Percentiles rank a stretch among this genome's conserved stretches.
Evolutionary conservation across 2,888 invertebrate genomes (phyloP).

Genomic region (Thymelicus sylvestris): DNA sequence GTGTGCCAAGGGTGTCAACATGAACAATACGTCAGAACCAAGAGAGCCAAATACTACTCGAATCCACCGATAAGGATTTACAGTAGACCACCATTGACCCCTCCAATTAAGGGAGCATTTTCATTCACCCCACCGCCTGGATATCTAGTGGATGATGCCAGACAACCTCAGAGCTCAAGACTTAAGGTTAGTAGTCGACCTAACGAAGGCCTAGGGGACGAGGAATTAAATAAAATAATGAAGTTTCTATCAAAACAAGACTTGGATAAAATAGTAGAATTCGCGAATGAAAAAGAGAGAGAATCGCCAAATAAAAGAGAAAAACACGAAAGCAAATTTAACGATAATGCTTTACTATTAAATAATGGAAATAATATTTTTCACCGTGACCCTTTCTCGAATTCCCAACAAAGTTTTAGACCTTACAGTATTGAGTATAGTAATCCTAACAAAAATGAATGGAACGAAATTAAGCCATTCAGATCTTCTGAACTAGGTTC

Average conservation of each 20-base stretch:
- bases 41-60: conserved; percentile 67
- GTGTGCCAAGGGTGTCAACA: conserved; percentile 47
- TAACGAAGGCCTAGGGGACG: conserved; percentile 63
- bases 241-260: conserved; percentile 74
- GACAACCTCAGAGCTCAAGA: conserved; percentile 48
- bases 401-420: conserved; percentile 16
- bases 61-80: conserved; percentile 62
- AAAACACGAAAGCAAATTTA: conserved; percentile 20
- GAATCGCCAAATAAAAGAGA: conserved; percentile 25
- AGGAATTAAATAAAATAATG: conserved; percentile 68
- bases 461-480: conserved; percentile 9
- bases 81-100: conserved; percentile 58
- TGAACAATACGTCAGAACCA: conserved; percentile 56
- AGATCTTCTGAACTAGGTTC: not conserved
- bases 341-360: conserved; percentile 17
- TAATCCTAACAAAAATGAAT: conserved; percentile 20
- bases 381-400: conserved; percentile 14
- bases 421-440: conserved; percentile 15
- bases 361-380: conserved; percentile 22
- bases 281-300: conserved; percentile 50
- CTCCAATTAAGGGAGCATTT: conserved; percentile 56
- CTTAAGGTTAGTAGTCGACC: conserved; percentile 70
- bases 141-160: conserved; percentile 53
- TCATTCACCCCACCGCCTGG: conserved; percentile 71
- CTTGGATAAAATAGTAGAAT: conserved; percentile 68